Evolutionary conservation across 2,113 vertebrate genomes (phyloP), one percentile per base, ranked within the genome.

Genomic region (Stegostoma tigrinum): DNA sequence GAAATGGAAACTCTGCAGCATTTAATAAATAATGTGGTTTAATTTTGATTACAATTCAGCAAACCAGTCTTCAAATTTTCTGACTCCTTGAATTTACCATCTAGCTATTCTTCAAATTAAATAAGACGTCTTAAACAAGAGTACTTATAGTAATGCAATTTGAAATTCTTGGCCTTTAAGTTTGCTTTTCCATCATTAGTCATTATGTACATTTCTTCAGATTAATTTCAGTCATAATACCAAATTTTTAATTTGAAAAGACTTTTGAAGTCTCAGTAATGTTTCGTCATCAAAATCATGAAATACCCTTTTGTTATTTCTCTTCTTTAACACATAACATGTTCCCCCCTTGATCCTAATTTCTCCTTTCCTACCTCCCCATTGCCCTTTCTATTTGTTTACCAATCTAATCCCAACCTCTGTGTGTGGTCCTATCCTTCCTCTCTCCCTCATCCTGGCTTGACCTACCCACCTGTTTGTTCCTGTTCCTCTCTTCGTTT

Each of bases 311-410:
- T 97, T 98, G 97, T 98, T 97, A 98, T 98, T 97, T 98, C 98
- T 98, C 97, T 97, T 97, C 97, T 98, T 98, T 98, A 98, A 98
- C 98, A 98, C 98, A 97, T 98, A 98, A 98, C 97, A 98, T 98
- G 96, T 98, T 97, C 97, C 98, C 98, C 61, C 61, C 61, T 97
- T 98, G 97, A 98, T 96, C 97, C 97, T 98, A 97, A 97, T 98
- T 97, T 97, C 96, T 97, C 96, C 97, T 97, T 96, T 95, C 96
- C 96, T 89, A 96, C 96, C 95, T 96, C 97, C 96, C 96, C 96
- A 97, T 97, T 96, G 96, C 97, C 96, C 97, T 94, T 96, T 96
- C 96, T 97, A 97, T 96, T 96, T 95, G 95, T 96, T 97, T 96
- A 97, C 97, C 95, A 6, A 96, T 97, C 96, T 97, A 96, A 96